A percentile compares a stretch with the other conserved stretches of the same genome.
phyloP scores from a whole-genome alignment of 2,888 invertebrate genomes.

The Apantesis nais region DNA sequence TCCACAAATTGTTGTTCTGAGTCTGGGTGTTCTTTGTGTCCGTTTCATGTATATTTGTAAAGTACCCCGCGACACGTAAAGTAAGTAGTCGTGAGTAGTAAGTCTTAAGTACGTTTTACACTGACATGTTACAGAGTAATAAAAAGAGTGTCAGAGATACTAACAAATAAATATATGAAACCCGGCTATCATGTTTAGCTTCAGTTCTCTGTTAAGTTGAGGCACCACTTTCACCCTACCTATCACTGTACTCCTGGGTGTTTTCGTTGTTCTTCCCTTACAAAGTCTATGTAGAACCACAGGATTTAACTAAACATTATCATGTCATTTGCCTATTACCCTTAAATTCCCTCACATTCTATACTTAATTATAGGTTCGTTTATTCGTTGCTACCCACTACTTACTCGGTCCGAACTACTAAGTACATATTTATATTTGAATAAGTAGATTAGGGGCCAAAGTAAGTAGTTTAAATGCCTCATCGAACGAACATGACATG shows the following conservation, averaged over 20 bases:
- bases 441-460: constrained; percentile 1
- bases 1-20: too few relatives aligned
- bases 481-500: constrained; percentile 3
- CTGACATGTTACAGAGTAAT: background rate
- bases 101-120: background rate
- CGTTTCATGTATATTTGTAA: too few relatives aligned
- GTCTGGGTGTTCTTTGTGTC: too few relatives aligned
- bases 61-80: too few relatives aligned
- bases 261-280: background rate
- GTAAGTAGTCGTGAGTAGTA: background rate
- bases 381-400: background rate
- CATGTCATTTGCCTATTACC: background rate
- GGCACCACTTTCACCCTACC: background rate
- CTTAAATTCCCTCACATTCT: background rate
- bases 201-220: background rate
- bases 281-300: background rate
- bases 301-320: too few relatives aligned
- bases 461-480: background rate
- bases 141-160: background rate
- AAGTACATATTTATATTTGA: constrained; percentile 7
- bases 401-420: background rate
- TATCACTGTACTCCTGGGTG: background rate
- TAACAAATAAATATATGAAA: background rate
- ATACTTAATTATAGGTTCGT: background rate
- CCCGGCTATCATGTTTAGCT: background rate